These are phyloP conservation scores for Monochamus alternatus DNA, from an alignment of 2,888 invertebrate genomes.

Conservation along the genomic window DNA sequence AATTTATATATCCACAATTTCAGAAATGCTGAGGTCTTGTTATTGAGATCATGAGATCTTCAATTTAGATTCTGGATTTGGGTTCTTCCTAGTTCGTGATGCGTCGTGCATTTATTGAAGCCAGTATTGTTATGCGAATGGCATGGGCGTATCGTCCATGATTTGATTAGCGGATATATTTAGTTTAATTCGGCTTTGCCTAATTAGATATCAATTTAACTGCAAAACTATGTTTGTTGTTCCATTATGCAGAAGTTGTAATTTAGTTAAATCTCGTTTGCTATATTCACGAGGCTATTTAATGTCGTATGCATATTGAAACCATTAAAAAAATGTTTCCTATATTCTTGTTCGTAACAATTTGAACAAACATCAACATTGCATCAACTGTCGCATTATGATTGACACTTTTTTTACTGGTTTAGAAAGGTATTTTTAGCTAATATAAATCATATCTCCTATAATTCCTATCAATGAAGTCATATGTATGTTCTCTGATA, in stretches of 20 bases:
- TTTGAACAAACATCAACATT: too few species aligned
- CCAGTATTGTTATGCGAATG: conserved; percentile 17
- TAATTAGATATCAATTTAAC: background rate
- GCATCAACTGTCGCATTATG: too few species aligned
- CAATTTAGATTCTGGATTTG: conserved; percentile 47
- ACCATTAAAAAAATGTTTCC: too few species aligned
- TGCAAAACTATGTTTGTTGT: background rate
- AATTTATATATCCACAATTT: conserved; percentile 45
- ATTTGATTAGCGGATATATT: background rate
- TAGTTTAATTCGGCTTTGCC: background rate
- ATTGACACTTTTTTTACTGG: too few species aligned
- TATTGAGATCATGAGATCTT: conserved; percentile 47
- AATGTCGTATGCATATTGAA: too few species aligned
- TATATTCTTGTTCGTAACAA: too few species aligned
- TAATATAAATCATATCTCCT: too few species aligned
- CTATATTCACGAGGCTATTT: too few species aligned
- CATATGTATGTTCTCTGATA: too few species aligned
- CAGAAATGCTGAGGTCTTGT: conserved; percentile 46
- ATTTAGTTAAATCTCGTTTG: too few species aligned
- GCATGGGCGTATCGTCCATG: conserved; percentile 20
- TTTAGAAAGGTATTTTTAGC: too few species aligned
- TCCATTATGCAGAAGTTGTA: background rate
- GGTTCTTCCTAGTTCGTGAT: conserved; percentile 54
- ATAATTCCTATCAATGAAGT: too few species aligned
- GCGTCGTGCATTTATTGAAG: conserved; percentile 35